Base-by-base conservation (phyloP, 2,888 invertebrate species). In the Melolontha melolontha region DNA sequence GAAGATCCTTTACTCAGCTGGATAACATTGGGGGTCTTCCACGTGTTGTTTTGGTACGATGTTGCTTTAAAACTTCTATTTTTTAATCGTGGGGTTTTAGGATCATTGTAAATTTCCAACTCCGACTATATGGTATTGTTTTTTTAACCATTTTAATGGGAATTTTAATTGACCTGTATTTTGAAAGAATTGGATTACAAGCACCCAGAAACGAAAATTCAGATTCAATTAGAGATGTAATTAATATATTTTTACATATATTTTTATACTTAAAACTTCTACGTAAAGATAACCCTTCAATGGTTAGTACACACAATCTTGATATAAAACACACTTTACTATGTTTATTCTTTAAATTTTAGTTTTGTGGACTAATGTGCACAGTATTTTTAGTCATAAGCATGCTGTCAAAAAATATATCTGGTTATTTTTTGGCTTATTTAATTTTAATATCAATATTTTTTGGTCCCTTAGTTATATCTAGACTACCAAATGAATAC, bases 21-120 rank as follows among this genome's bases (percentile, higher is more conserved):
- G 70, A 71, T 76, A 27, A 75, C 77, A 66, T 78, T 84, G 72
- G 74, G 82, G 68, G 71, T 78, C 57, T 74, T 82, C 39, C 82
- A 84, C 75, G 73, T 81, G 66, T 68, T 84, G 59, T 83, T 83
- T 74, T 83, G 83, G 85, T 84, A 79, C 78, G 82, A 78, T 34
- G 68, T 51, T 59, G 40, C 62, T 68, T 42, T 63, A 66, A 52
- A 12, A 59, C 4, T 42, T 47, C 40, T 44, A 42, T 59, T 22
- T 22, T 27, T 40, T 29, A 55, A 12, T 40, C 11, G 7, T 74
- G 65, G 72, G 51, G 66, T 79, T 79, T 47, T 76, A 85, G 84
- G 82, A 71, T 82, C 51, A 73, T 82, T 64, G 75, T 82, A 64
- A 78, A 80, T 68, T 79, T 79, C 65, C 80, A 85, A 72, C 70